Percentiles rank a stretch among this genome's conserved stretches.
Conservation (phyloP, 1,140 invertebrate genomes). For the Lucilia cuprina region DNA sequence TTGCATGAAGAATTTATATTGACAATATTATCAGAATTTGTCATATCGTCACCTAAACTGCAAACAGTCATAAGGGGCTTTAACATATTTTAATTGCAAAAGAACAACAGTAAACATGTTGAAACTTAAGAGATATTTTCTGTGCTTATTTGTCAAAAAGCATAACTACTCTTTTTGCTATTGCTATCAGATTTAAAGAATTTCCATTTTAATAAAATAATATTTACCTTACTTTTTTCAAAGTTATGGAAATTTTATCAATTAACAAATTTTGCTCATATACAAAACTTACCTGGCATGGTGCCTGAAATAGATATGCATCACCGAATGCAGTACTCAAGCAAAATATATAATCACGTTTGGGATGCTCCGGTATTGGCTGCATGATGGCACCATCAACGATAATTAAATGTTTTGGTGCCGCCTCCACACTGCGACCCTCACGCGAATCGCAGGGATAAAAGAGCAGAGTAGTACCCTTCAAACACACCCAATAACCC, state of each 20-base stretch:
- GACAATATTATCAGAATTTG: too few species aligned
- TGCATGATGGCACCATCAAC: constrained; percentile 98
- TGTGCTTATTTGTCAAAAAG: too few species aligned
- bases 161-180: not conserved
- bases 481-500: constrained; percentile 97
- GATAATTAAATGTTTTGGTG: constrained; percentile 94
- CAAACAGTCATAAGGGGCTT: too few species aligned
- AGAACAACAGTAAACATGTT: too few species aligned
- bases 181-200: too few species aligned
- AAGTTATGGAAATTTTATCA: too few species aligned
- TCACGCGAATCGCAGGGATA: constrained; percentile 95
- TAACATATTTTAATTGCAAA: too few species aligned
- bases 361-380: constrained; percentile 97
- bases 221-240: too few species aligned
- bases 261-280: not conserved
- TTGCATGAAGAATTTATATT: too few species aligned
- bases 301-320: constrained; percentile 96
- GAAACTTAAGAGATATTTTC: too few species aligned
- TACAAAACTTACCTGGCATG: constrained; percentile 68
- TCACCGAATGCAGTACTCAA: constrained; percentile 97
- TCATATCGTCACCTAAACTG: too few species aligned
- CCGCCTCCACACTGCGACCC: constrained; percentile 86
- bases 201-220: too few species aligned
- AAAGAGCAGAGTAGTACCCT: constrained; percentile 95
- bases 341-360: constrained; percentile 97